A percentile compares a stretch with the other conserved stretches of the same genome.
These are phyloP conservation scores for Poecile montanus DNA, from an alignment of 2,797 vertebrate genomes.

Conservation along the genomic window DNA sequence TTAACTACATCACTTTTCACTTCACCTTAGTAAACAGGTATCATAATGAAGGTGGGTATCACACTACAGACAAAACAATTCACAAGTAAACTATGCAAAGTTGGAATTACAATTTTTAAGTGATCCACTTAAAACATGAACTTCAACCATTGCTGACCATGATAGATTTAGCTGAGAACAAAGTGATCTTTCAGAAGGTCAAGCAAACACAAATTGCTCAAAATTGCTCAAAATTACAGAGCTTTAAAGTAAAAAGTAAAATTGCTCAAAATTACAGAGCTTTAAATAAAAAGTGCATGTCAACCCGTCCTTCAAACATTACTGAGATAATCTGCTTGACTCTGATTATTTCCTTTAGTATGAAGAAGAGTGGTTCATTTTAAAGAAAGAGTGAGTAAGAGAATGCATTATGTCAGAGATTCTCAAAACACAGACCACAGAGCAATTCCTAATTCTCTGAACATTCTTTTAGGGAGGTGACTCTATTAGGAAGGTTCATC, in stretches of 20 bases:
- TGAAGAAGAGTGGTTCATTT: not conserved
- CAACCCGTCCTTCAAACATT: slow-evolving; percentile 8
- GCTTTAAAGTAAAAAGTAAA: not conserved
- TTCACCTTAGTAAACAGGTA: not conserved
- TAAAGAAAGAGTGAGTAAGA: not conserved
- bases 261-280: slow-evolving; percentile 6
- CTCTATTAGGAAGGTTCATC: not conserved
- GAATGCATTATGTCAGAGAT: not conserved
- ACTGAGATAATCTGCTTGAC: not conserved
- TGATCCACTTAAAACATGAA: not conserved
- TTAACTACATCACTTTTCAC: not conserved
- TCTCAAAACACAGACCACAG: not conserved
- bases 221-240: slow-evolving; percentile 30
- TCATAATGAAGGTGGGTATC: not conserved
- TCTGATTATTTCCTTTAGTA: not conserved
- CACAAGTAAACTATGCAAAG: not conserved
- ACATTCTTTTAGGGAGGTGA: not conserved
- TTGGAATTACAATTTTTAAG: not conserved
- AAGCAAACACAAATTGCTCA: slow-evolving; percentile 21
- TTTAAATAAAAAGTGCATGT: not conserved
- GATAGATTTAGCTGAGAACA: not conserved
- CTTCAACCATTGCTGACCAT: not conserved
- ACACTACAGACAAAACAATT: not conserved
- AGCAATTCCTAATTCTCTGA: not conserved
- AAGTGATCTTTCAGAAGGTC: slow-evolving; percentile 33